A percentile compares a stretch with the other conserved stretches of the same genome.
Evolutionary conservation across 1,140 invertebrate genomes (phyloP).

Genomic region (Saccostrea echinata): DNA sequence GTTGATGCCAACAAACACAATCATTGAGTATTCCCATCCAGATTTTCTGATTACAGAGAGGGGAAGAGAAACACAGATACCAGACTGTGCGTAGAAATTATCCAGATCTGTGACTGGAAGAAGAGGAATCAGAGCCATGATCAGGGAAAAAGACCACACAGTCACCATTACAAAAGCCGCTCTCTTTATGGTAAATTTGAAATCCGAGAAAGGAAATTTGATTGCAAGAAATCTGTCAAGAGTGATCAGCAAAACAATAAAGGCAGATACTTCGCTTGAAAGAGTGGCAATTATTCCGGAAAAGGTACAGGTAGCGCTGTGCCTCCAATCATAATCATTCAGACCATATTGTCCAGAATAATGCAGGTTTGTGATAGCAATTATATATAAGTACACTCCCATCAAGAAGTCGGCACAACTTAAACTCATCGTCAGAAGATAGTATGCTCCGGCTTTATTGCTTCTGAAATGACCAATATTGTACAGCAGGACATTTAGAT

Average conservation of each 20-base stretch:
- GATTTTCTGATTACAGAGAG: background rate
- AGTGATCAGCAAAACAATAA: constrained; percentile 69
- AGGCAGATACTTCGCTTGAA: constrained; percentile 85
- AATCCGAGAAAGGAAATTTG: constrained; percentile 66
- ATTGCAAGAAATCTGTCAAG: constrained; percentile 70
- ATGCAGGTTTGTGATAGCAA: constrained; percentile 81
- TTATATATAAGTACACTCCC: constrained; percentile 82
- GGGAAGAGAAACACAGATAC: constrained; percentile 25
- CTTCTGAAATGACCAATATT: constrained; percentile 76
- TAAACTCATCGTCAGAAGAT: constrained; percentile 84
- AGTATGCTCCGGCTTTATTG: constrained; percentile 81
- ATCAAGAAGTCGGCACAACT: constrained; percentile 83
- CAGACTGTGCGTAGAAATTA: background rate
- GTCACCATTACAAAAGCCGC: background rate
- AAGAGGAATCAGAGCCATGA: background rate
- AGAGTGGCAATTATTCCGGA: constrained; percentile 86
- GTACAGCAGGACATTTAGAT: constrained; percentile 84
- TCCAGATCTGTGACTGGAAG: background rate
- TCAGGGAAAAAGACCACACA: background rate
- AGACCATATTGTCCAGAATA: constrained; percentile 82
- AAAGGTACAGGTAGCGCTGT: constrained; percentile 81
- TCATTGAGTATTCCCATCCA: constrained; percentile 28
- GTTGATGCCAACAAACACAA: constrained; percentile 7
- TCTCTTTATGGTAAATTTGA: background rate
- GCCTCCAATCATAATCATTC: constrained; percentile 81